Percentiles rank a stretch among this genome's conserved stretches.
Conservation (phyloP, 2,888 invertebrate species). For the Punctoribates punctum region DNA sequence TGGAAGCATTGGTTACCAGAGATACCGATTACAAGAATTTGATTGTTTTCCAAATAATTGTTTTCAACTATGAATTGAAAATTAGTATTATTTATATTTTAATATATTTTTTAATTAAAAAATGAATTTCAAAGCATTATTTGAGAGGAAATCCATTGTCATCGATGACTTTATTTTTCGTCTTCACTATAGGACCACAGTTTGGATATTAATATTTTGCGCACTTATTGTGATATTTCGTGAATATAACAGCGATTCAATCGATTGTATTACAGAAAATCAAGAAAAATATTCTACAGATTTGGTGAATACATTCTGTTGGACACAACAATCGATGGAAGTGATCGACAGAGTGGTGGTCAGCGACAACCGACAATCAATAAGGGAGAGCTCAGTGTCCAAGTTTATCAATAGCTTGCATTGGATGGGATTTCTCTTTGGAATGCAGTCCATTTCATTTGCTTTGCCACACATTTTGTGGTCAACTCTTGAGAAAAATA, state of each 20-base stretch:
- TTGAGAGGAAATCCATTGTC: not conserved
- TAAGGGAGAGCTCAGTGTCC: too few relatives aligned
- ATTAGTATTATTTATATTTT: not conserved
- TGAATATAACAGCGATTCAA: slow-evolving; percentile 11
- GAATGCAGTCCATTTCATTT: not conserved
- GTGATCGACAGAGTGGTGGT: not conserved
- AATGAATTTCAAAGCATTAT: not conserved
- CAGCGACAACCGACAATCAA: not conserved
- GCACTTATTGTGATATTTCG: slow-evolving; percentile 5
- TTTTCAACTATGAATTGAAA: too few relatives aligned
- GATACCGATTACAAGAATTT: too few relatives aligned
- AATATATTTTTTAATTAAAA: not conserved
- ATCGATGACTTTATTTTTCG: not conserved
- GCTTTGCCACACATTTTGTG: not conserved
- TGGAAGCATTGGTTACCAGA: too few relatives aligned
- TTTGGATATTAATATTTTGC: not conserved
- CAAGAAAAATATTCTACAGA: not conserved
- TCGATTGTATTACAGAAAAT: not conserved
- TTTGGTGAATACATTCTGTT: slow-evolving; percentile 9
- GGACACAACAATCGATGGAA: slow-evolving; percentile 11
- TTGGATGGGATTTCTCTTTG: not conserved
- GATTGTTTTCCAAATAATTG: too few relatives aligned
- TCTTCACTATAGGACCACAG: slow-evolving; percentile 3
- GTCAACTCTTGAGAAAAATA: not conserved
- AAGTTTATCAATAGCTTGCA: slow-evolving; percentile 8